These are phyloP conservation scores for Malurus elegans DNA, from an alignment of 2,113 vertebrate genomes.

Conservation along the genomic window DNA sequence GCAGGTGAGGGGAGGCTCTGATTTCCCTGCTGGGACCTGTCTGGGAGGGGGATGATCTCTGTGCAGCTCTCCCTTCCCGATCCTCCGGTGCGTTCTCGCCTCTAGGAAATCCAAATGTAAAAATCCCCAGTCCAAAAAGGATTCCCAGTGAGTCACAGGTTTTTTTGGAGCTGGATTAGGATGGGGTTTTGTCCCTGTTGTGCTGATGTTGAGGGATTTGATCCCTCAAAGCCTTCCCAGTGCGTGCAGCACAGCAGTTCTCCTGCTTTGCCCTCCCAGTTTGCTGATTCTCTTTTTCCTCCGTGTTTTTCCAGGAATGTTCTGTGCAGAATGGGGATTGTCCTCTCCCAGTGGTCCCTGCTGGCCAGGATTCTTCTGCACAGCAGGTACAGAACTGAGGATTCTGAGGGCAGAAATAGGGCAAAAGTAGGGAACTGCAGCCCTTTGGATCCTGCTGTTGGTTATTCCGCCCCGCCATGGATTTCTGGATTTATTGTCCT, in stretches of 20 bases:
- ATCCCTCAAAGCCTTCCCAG: not conserved
- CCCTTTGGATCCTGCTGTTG: not conserved
- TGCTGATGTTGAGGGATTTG: not conserved
- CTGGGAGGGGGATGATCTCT: not conserved
- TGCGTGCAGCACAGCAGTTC: not conserved
- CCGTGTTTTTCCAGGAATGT: slow-evolving; percentile 70
- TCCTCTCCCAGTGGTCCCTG: slow-evolving; percentile 80
- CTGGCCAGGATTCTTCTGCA: slow-evolving; percentile 81
- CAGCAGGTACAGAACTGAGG: slow-evolving; percentile 65
- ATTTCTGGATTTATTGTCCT: not conserved
- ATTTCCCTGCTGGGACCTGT: accelerated
- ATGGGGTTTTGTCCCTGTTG: not conserved
- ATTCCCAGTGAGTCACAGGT: accelerated
- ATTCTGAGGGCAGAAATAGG: not conserved
- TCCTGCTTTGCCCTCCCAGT: not conserved
- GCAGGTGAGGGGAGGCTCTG: slow-evolving; percentile 73
- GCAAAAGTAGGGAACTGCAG: not conserved
- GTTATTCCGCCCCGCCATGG: not conserved
- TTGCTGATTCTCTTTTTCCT: not conserved
- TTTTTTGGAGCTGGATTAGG: not conserved
- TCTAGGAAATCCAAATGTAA: not conserved
- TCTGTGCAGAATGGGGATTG: slow-evolving; percentile 82
- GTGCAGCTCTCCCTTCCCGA: accelerated
- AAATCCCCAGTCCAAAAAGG: not conserved
- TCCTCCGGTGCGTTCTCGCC: accelerated